Conservation (phyloP, 2,797 vertebrate genomes). For the Lindbergichthys nudifrons region DNA sequence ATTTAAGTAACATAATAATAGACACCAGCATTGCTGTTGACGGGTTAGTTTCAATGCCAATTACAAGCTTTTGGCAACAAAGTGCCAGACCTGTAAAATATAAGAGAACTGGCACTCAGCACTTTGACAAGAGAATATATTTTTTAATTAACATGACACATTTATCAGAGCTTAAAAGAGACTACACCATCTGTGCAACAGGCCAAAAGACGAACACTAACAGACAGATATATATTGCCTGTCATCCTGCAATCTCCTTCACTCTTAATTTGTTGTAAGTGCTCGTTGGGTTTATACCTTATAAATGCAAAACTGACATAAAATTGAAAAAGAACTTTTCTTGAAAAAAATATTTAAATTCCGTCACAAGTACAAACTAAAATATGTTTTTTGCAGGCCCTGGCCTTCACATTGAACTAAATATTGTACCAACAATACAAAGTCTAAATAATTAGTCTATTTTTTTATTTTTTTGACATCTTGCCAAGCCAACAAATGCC, state of each 20-base stretch:
- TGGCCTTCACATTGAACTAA: neutral
- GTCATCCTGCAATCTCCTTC: neutral
- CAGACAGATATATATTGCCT: neutral
- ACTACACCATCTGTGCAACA: neutral
- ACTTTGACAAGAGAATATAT: neutral
- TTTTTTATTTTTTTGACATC: neutral
- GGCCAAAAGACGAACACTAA: neutral
- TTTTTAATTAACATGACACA: slow-evolving; percentile 8
- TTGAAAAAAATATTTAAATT: neutral
- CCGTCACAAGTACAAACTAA: neutral
- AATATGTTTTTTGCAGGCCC: too few species aligned
- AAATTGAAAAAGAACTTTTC: neutral
- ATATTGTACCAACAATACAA: neutral
- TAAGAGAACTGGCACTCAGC: neutral
- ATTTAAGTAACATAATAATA: neutral
- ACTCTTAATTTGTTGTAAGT: neutral
- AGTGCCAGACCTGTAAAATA: neutral
- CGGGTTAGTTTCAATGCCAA: slow-evolving; percentile 14
- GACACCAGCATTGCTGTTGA: neutral
- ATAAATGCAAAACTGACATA: neutral
- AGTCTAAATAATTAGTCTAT: neutral
- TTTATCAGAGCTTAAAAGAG: slow-evolving; percentile 7
- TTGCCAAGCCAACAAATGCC: slow-evolving; percentile 28
- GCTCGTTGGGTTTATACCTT: neutral
- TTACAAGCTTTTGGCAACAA: neutral